phyloP scores from a whole-genome alignment of 2,113 vertebrate species.

The Raja brachyura region DNA sequence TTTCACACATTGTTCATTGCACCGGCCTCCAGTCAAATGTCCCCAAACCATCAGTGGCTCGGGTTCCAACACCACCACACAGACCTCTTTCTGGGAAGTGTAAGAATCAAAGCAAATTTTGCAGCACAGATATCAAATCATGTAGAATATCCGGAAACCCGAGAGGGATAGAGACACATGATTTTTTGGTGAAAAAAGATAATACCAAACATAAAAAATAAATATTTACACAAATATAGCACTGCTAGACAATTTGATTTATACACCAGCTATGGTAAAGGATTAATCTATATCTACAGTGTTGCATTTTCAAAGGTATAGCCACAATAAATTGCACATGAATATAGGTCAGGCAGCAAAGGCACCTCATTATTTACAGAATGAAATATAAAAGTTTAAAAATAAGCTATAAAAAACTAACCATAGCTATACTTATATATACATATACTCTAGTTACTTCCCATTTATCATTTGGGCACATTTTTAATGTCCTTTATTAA shows the following conservation, averaged over 20 bases:
- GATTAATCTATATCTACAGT: slow-evolving; percentile 30
- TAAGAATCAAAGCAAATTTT: background rate
- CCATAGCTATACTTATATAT: slow-evolving; percentile 16
- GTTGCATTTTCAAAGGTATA: slow-evolving; percentile 22
- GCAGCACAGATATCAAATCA: background rate
- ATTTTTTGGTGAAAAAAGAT: background rate
- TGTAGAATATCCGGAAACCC: background rate
- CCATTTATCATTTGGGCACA: slow-evolving; percentile 3
- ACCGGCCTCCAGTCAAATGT: background rate
- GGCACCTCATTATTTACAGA: slow-evolving; percentile 31
- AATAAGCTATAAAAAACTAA: slow-evolving; percentile 5
- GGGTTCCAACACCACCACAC: background rate
- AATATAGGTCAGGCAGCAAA: slow-evolving; percentile 15
- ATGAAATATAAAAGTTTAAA: slow-evolving; percentile 2
- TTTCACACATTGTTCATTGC: background rate
- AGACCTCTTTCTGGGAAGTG: background rate
- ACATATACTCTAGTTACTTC: slow-evolving; percentile 7
- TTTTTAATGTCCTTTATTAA: background rate
- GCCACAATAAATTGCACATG: slow-evolving; percentile 19
- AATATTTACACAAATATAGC: slow-evolving; percentile 28
- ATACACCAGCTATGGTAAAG: background rate
- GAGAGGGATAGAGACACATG: background rate
- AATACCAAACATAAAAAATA: slow-evolving; percentile 2
- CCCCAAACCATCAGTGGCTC: background rate
- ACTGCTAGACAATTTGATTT: slow-evolving; percentile 27